phyloP scores from a whole-genome alignment of 2,797 vertebrate genomes.

The Acestrorhynchus altus region DNA sequence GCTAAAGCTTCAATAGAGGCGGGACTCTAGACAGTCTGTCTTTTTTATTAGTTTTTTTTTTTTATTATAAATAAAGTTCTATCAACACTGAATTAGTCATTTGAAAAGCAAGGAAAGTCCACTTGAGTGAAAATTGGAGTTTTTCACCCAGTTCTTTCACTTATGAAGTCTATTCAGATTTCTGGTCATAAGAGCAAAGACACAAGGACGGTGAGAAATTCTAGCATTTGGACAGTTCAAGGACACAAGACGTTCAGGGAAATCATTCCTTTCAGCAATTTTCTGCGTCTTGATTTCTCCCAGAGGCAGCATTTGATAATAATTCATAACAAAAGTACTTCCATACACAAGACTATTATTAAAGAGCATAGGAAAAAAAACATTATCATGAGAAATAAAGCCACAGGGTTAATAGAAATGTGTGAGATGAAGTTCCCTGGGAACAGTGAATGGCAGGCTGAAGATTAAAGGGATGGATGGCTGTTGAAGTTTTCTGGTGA shows the following conservation, averaged over 20 bases:
- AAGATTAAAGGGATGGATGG: not conserved
- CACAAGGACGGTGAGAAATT: constrained; percentile 11
- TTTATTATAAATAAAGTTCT: constrained; percentile 9
- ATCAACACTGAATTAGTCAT: constrained; percentile 12
- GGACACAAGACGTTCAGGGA: constrained; percentile 36
- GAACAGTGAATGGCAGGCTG: not conserved
- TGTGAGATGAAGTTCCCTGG: constrained; percentile 4
- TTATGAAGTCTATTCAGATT: constrained; percentile 38
- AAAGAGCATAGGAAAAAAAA: constrained; percentile 23
- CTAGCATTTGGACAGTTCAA: constrained; percentile 36
- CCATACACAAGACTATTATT: constrained; percentile 37
- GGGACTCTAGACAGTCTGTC: not conserved
- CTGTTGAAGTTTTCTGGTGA: not conserved
- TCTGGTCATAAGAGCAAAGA: constrained; percentile 30
- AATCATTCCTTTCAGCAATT: constrained; percentile 42
- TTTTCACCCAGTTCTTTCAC: constrained; percentile 24
- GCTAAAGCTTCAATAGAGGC: not conserved
- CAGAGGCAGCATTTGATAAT: constrained; percentile 31
- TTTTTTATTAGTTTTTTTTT: constrained; percentile 5
- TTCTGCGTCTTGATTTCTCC: constrained; percentile 30
- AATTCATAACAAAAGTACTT: constrained; percentile 32
- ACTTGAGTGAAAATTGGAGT: constrained; percentile 28
- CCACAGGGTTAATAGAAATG: constrained; percentile 10
- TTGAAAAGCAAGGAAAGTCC: constrained; percentile 26
- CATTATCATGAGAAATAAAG: constrained; percentile 12